phyloP scores from a whole-genome alignment of 2,888 invertebrate genomes.

The Dexiosoma caninum region DNA sequence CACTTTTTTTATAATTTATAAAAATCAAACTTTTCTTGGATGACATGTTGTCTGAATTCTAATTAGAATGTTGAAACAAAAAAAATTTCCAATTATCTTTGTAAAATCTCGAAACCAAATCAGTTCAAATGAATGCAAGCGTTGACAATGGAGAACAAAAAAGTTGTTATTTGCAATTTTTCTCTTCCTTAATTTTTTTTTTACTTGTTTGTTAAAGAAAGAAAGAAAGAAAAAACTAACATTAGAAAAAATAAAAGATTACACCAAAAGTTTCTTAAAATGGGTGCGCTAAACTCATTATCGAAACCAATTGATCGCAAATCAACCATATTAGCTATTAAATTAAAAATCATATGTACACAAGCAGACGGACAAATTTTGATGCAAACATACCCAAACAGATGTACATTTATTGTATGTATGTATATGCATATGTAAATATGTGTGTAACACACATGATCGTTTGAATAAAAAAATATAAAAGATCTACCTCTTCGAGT shows the following conservation, averaged over 20 bases:
- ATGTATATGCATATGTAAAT: neutral
- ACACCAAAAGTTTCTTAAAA: slow-evolving; percentile 65
- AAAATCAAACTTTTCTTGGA: no score
- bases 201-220: slow-evolving; percentile 5
- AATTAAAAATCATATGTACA: slow-evolving; percentile 22
- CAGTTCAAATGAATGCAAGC: neutral
- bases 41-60: neutral
- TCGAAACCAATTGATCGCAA: slow-evolving; percentile 74
- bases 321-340: slow-evolving; percentile 65
- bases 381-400: slow-evolving; percentile 9
- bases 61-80: neutral
- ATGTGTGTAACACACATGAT: slow-evolving; percentile 33
- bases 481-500: slow-evolving; percentile 43
- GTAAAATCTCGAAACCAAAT: neutral
- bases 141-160: slow-evolving; percentile 13
- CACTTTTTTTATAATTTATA: no score
- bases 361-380: slow-evolving; percentile 43
- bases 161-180: neutral
- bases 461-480: neutral
- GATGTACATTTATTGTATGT: slow-evolving; percentile 42
- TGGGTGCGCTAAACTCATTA: slow-evolving; percentile 76
- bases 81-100: neutral
- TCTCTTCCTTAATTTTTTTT: neutral
- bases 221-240: neutral
- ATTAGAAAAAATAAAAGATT: slow-evolving; percentile 33